Conservation (phyloP, 2,113 vertebrate genomes). For the Toxotes chatareus region DNA sequence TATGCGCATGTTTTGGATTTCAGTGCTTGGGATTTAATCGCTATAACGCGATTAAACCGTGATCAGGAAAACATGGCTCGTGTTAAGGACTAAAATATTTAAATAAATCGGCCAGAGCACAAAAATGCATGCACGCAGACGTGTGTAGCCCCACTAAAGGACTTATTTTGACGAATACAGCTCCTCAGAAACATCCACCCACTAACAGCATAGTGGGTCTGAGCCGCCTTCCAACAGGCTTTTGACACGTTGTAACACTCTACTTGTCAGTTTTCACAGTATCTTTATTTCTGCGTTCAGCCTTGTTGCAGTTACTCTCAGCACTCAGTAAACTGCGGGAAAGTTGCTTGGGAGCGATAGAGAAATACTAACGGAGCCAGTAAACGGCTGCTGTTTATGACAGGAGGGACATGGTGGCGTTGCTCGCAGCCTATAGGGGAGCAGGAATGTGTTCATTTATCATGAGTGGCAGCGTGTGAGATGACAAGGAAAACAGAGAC, state of each 20-base stretch:
- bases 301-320: slow-evolving; percentile 28
- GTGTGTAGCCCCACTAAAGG: slow-evolving; percentile 3
- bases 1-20: not conserved
- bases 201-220: slow-evolving; percentile 20
- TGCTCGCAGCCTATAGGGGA: slow-evolving; percentile 62
- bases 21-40: not conserved
- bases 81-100: not conserved
- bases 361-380: slow-evolving; percentile 61
- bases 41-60: not conserved
- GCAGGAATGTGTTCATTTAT: slow-evolving; percentile 63
- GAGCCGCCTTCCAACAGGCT: slow-evolving; percentile 51
- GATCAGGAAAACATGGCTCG: not conserved
- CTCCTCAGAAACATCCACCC: slow-evolving; percentile 19
- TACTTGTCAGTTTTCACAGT: slow-evolving; percentile 63
- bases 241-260: slow-evolving; percentile 57
- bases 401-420: slow-evolving; percentile 55
- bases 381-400: slow-evolving; percentile 73
- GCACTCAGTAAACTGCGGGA: slow-evolving; percentile 59
- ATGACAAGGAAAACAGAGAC: slow-evolving; percentile 49
- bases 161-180: slow-evolving; percentile 37
- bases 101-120: not conserved
- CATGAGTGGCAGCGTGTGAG: slow-evolving; percentile 64
- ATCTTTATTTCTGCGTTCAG: slow-evolving; percentile 55
- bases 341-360: slow-evolving; percentile 72
- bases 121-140: not conserved